Base-by-base conservation (phyloP, 2,888 invertebrate species). In the Drosophila planitibia region DNA sequence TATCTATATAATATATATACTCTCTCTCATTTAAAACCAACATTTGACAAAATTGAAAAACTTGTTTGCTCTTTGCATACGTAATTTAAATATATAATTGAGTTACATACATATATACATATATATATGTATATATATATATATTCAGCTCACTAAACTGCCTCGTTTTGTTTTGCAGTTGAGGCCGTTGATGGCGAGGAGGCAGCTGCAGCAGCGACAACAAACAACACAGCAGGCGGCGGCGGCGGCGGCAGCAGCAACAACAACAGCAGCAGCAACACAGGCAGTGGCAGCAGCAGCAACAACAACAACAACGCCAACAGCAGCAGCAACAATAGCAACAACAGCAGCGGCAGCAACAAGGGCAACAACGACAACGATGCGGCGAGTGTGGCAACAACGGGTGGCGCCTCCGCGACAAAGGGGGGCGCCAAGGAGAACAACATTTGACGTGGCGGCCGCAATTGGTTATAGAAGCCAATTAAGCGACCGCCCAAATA, bases 361-460 rank as follows among this genome's bases (percentile, higher is more conserved):
- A 69, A 74, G 76, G 32, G 19, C 63, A 84, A 71, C 60, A 71
- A 44, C 64, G 74, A 85, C 67, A 79, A 70, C 57, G 77, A 77
- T 3, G 88, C 85, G 67, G 49, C 79, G 6, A 66, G 64, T 58
- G 44, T 79, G 30, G 52, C 81, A 19, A 52, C 81, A 19, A 52
- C 62, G 19, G 64, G 76, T 25, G 68, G 73, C 60, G 76, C 76
- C 58, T 69, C 90, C 22, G 85, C 79, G 28, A 68, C 85, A 70
- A 93, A 93, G 80, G 87, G 76, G 77, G 82, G 68, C 53, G 77
- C 90, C 79, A 93, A 93, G 82, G 93, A 93, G 81, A 91, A 92
- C 90, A 93, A 87, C 72, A 93, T 93, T 87, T 93, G 93, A 93
- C 92, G 92, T 89, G 93, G 92, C 83, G 87, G 91, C 72, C 91